phyloP scores from a whole-genome alignment of 2,113 vertebrate genomes.

The Hippoglossus stenolepis region DNA sequence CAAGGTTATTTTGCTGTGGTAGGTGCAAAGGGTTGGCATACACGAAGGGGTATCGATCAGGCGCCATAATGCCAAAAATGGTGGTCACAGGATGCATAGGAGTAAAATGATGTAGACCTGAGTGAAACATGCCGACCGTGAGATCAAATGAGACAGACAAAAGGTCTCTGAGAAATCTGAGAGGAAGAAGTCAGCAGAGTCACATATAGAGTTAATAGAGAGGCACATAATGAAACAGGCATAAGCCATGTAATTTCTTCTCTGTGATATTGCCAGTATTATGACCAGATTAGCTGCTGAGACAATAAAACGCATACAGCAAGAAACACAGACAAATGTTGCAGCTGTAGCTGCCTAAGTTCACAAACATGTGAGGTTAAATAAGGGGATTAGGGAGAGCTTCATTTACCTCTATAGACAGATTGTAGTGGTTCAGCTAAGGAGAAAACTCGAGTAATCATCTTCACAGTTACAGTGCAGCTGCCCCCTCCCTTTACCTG shows the following conservation, averaged over 20 bases:
- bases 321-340: constrained; percentile 38
- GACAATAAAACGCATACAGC: constrained; percentile 48
- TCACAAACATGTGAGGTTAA: constrained; percentile 68
- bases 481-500: neutral
- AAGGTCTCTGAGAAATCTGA: constrained; percentile 75
- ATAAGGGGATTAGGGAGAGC: constrained; percentile 29
- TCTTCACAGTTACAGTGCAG: neutral
- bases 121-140: constrained; percentile 63
- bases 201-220: constrained; percentile 79
- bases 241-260: too few species aligned
- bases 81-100: constrained; percentile 79
- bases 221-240: constrained; percentile 79
- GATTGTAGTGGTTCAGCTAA: neutral
- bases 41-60: constrained; percentile 80
- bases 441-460: neutral
- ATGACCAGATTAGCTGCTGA: constrained; percentile 56
- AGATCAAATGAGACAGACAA: constrained; percentile 71
- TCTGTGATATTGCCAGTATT: constrained; percentile 50
- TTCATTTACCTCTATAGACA: constrained; percentile 44
- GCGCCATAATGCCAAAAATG: constrained; percentile 81
- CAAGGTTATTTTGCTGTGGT: constrained; percentile 74
- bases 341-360: constrained; percentile 55
- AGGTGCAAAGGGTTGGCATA: constrained; percentile 81
- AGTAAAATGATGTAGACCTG: constrained; percentile 80
- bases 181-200: constrained; percentile 77